Evolutionary conservation across 2,888 invertebrate species (phyloP), one percentile per base, ranked within the genome.

Genomic region (Deladenus siricidicola): DNA sequence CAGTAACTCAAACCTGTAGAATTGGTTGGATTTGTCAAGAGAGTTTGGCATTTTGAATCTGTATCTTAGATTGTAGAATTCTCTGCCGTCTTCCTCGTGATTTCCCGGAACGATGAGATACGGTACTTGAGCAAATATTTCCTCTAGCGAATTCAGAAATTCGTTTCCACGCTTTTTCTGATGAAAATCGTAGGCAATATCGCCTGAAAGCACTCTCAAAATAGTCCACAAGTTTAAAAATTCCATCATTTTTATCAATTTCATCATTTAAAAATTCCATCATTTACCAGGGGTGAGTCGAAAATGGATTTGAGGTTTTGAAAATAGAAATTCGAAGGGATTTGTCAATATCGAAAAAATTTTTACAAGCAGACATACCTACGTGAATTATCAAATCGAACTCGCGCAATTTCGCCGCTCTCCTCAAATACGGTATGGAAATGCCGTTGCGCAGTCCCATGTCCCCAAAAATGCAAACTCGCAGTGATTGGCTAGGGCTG

Each of bases 101-200:
- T 50, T 50, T 21, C 50, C 50, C 19, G 29, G 26, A 19, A 30
- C 50, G 26, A 50, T 50, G 6, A 50, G 26, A 21, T 50, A 50
- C 14, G 50, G 50, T 24, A 50, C 26, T 10, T 28, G 50, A 21
- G 50, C 50, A 21, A 50, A 50, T 8, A 28, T 30, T 50, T 50
- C 19, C 30, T 50, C 28, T 30, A 50, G 29, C 3, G 26, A 19
- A 6, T 50, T 50, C 23, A 50, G 19, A 30, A 26, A 50, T 8
- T 24, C 3, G 6, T 23, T 50, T 10, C 50, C 50, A 4, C 10
- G 6, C 10, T 28, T 28, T 6, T 10, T 26, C 14, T 21, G 8
- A 21, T 23, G n/a, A n/a, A 50, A 50, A 30, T 50, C 30, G 50
- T 50, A 50, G 8, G 50, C 50, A 50, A 50, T 50, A 30, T 50